Conservation (phyloP, 1,140 invertebrate species). For the Steinernema khuongi region DNA sequence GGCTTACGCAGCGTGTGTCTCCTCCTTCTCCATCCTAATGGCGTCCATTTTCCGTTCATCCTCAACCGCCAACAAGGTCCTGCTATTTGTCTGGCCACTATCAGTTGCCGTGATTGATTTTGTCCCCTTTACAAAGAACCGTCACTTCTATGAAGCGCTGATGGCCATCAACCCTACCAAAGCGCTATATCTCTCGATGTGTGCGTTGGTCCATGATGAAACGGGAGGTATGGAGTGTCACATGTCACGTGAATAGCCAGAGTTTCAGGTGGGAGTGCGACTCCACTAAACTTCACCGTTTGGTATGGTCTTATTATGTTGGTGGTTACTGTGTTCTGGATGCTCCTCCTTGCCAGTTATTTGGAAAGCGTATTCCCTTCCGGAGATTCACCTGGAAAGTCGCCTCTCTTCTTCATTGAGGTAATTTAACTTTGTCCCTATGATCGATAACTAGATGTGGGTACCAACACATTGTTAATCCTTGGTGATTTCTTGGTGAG, state of each 20-base stretch:
- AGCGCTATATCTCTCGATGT: neutral
- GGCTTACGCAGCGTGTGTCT: neutral
- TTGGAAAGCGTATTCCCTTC: constrained; percentile 16
- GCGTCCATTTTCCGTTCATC: neutral
- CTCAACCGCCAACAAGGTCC: neutral
- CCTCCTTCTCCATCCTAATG: neutral
- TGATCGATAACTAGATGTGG: neutral
- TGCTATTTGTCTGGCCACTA: neutral
- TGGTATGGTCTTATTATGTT: constrained; percentile 28
- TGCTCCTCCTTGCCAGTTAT: constrained; percentile 19
- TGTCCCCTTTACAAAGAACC: neutral
- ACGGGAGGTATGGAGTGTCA: neutral
- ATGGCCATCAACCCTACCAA: too few relatives aligned
- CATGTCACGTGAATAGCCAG: neutral
- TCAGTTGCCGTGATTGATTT: neutral
- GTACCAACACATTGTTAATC: too few relatives aligned
- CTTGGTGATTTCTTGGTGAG: too few relatives aligned
- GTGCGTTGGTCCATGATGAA: neutral
- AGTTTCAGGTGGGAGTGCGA: too few relatives aligned
- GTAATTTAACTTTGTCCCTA: neutral
- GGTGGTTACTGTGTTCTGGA: constrained; percentile 29
- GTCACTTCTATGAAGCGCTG: neutral
- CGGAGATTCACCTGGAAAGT: constrained; percentile 19
- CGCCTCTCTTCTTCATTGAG: constrained; percentile 18
- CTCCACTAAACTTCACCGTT: constrained; percentile 31